Base-by-base conservation (phyloP, 1,140 invertebrate species). In the Drosophila ohnishii region DNA sequence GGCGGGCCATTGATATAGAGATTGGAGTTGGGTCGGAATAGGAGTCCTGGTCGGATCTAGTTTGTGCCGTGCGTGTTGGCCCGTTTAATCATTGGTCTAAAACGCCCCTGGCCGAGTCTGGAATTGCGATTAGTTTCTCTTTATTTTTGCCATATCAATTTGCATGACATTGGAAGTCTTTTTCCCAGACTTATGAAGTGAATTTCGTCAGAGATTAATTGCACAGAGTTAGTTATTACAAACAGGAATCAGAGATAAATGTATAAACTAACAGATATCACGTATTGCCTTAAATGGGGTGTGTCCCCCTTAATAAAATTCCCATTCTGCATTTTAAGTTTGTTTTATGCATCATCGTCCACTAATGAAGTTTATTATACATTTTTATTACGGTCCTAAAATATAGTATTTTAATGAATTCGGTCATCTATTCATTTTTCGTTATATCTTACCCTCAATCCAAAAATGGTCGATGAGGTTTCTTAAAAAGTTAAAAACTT, bases 301-400 rank as follows among this genome's bases (percentile, higher is more conserved):
- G 80, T 76, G 80, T 30, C 62, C 34, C 39, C 58, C 56, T 67
- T 83, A 72, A 79, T 65, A 63, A 79, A 75, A 75, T 83, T 19
- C 22, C 59, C 19, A 32, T 37, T 58, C 59, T 58, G 44, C 42
- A 67, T 71, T 77, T 44, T 34, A 39, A 32, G 44, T 48, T 50
- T 42, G 47, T 59, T 42, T 37, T 66, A 85, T 77, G 64, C 55
- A 74, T 64, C 62, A 59, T 60, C 51, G 56, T 47, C 67, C 53
- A 73, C 85, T 89, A 89, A 89, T 89, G 80, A 89, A 89, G 80
- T 89, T 85, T 85, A 88, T 82, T 89, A 89, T 89, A 78, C 69
- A 71, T 82, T 89, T 89, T 89, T 89, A 89, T 77, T 74, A 67
- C 65, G 75, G 65, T 79, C 78, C 69, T 85, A 89, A 89, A 89